Evolutionary conservation across 2,113 vertebrate genomes (phyloP).

Genomic region (Sinocyclocheilus maitianheensis): DNA sequence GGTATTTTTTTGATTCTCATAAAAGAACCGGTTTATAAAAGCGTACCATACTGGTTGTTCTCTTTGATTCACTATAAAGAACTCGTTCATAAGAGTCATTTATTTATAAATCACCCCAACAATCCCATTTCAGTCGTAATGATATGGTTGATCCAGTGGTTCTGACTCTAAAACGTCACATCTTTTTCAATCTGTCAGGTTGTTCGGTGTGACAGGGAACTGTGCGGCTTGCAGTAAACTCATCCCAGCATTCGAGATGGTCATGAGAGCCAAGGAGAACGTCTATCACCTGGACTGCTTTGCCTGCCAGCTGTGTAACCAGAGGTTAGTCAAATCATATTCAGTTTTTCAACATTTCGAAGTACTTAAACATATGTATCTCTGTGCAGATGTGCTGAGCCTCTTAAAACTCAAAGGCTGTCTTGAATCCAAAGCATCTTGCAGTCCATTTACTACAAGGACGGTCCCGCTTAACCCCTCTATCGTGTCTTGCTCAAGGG

Average conservation of each 20-base stretch:
- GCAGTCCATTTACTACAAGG: background rate
- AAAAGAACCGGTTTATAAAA: background rate
- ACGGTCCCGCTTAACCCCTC: background rate
- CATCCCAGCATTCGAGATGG: constrained; percentile 99
- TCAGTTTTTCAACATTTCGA: background rate
- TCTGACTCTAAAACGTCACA: background rate
- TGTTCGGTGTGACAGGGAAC: constrained; percentile 97
- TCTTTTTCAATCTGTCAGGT: constrained; percentile 74
- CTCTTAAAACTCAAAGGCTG: background rate
- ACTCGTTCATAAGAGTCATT: background rate
- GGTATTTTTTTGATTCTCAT: background rate
- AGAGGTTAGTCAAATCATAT: constrained; percentile 83
- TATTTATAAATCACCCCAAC: background rate
- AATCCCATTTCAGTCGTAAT: background rate
- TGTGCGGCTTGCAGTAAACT: constrained; percentile 98
- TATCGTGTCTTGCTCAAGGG: constrained; percentile 18
- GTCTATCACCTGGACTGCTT: constrained; percentile 99
- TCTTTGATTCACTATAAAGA: background rate
- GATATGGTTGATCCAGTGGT: background rate
- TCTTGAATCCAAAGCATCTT: constrained; percentile 18
- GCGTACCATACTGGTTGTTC: background rate
- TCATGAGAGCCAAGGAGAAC: constrained; percentile 98
- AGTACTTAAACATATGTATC: background rate
- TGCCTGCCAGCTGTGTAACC: constrained; percentile 98
- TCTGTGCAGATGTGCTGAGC: background rate